phyloP scores from a whole-genome alignment of 2,797 vertebrate species.

The Dendrocincla fuliginosa region DNA sequence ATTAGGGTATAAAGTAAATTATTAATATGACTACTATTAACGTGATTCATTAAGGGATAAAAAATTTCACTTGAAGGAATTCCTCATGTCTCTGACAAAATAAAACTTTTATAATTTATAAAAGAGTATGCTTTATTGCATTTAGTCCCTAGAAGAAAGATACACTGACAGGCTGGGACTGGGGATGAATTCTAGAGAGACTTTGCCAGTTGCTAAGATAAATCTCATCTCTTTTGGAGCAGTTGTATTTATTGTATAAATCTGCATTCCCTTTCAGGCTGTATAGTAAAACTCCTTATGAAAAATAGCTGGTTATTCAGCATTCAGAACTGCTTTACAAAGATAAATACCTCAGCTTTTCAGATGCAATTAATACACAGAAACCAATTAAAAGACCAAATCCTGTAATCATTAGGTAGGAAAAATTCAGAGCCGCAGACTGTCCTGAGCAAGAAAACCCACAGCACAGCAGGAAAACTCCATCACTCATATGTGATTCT shows the following conservation, averaged over 20 bases:
- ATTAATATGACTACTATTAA: slow-evolving; percentile 17
- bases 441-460: slow-evolving; percentile 1
- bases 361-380: slow-evolving; percentile 56
- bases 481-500: not conserved
- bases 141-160: slow-evolving; percentile 36
- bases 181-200: slow-evolving; percentile 50
- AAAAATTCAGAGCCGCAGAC: slow-evolving; percentile 27
- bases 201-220: slow-evolving; percentile 43
- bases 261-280: slow-evolving; percentile 53
- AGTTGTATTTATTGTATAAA: slow-evolving; percentile 52
- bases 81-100: slow-evolving; percentile 28
- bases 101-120: slow-evolving; percentile 66
- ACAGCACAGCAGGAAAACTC: slow-evolving; percentile 29
- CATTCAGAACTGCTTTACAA: slow-evolving; percentile 29
- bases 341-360: slow-evolving; percentile 55
- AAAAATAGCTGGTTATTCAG: slow-evolving; percentile 51
- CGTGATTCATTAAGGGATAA: not conserved
- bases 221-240: slow-evolving; percentile 24
- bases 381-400: slow-evolving; percentile 61
- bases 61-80: slow-evolving; percentile 1
- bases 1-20: slow-evolving; percentile 30
- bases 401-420: slow-evolving; percentile 1
- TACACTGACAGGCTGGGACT: slow-evolving; percentile 19
- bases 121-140: not conserved
- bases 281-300: not conserved